These are phyloP conservation scores for Xiphydria camelus DNA, from an alignment of 2,888 invertebrate species.

Conservation along the genomic window DNA sequence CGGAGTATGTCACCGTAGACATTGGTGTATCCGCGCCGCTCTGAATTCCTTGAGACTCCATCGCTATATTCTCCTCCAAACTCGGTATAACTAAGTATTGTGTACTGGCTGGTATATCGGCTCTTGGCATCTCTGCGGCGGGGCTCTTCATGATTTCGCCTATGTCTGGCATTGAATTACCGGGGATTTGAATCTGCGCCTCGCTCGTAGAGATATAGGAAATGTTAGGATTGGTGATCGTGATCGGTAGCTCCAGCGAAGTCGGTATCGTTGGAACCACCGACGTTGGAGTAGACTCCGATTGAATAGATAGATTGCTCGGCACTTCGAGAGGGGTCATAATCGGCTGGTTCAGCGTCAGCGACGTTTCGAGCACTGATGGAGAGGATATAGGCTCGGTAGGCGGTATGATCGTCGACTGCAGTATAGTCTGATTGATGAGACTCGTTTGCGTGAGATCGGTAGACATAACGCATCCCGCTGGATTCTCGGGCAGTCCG, in stretches of 20 bases:
- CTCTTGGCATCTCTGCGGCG: constrained; percentile 22
- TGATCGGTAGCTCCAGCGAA: constrained; percentile 75
- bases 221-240: constrained; percentile 76
- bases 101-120: constrained; percentile 36
- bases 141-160: constrained; percentile 41
- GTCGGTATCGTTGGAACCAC: constrained; percentile 65
- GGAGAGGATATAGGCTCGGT: constrained; percentile 62
- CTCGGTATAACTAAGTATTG: constrained; percentile 43
- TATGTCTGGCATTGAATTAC: constrained; percentile 51
- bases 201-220: constrained; percentile 42
- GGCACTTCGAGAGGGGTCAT: constrained; percentile 82
- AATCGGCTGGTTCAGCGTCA: constrained; percentile 76
- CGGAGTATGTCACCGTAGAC: constrained; percentile 41
- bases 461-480: constrained; percentile 56
- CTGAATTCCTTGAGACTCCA: constrained; percentile 28
- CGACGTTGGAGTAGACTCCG: constrained; percentile 52
- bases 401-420: constrained; percentile 61
- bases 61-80: constrained; percentile 35
- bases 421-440: constrained; percentile 63
- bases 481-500: constrained; percentile 47
- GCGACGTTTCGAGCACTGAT: constrained; percentile 75
- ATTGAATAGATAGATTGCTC: constrained; percentile 56
- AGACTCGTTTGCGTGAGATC: constrained; percentile 63
- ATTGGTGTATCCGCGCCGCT: constrained; percentile 27
- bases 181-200: constrained; percentile 38